phyloP scores from a whole-genome alignment of 1,140 invertebrate species.

The Brachionus asplanchnoidis region DNA sequence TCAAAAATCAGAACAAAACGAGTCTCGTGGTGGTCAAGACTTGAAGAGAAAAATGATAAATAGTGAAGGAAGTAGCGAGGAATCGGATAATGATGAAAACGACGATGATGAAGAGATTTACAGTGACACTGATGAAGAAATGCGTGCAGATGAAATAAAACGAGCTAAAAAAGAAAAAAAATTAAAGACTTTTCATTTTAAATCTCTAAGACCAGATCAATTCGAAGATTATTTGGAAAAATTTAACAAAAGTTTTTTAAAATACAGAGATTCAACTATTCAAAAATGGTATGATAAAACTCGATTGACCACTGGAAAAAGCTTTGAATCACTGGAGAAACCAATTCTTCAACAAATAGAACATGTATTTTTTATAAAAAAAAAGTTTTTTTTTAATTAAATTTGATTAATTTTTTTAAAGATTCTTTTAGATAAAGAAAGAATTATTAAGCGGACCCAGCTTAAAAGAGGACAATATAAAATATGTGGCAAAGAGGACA shows the following conservation, averaged over 20 bases:
- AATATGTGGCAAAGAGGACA: conserved; percentile 63
- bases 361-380: conserved; percentile 56
- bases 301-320: conserved; percentile 64
- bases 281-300: conserved; percentile 91
- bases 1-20: conserved; percentile 6
- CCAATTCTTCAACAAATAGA: conserved; percentile 78
- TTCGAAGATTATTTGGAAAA: conserved; percentile 64
- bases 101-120: conserved; percentile 63
- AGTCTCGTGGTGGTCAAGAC: conserved; percentile 41
- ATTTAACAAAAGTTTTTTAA: conserved; percentile 64
- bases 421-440: conserved; percentile 70
- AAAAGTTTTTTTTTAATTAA: background rate
- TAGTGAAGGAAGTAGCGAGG: conserved; percentile 7
- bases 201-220: conserved; percentile 63
- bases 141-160: conserved; percentile 57
- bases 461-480: conserved; percentile 70
- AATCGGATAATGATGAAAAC: conserved; percentile 55
- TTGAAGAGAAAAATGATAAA: conserved; percentile 52
- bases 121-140: conserved; percentile 60
- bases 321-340: conserved; percentile 66
- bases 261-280: conserved; percentile 64
- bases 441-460: conserved; percentile 74
- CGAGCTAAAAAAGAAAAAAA: conserved; percentile 33
- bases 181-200: conserved; percentile 51
- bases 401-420: conserved; percentile 43